Evolutionary conservation across 2,113 vertebrate genomes (phyloP).

Genomic region (Montifringilla adamsi): DNA sequence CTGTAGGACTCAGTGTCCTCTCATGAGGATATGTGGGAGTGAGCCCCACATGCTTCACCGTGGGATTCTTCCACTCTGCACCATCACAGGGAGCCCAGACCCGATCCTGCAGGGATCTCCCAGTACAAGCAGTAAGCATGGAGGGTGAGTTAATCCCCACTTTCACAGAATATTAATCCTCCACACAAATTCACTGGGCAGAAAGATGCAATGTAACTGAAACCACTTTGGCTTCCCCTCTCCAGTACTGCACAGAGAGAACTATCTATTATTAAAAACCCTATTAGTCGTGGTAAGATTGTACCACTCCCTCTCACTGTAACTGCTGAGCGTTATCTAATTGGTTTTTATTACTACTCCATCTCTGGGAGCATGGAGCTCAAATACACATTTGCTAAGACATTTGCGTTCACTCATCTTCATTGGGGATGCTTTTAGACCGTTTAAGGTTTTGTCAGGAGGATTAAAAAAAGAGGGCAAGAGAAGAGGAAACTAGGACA

Average conservation of each 20-base stretch:
- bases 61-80: background rate
- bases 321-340: constrained; percentile 68
- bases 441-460: constrained; percentile 60
- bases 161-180: constrained; percentile 54
- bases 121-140: background rate
- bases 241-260: constrained; percentile 33
- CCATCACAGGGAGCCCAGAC: background rate
- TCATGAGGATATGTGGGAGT: accelerated
- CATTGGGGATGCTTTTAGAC: constrained; percentile 59
- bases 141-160: background rate
- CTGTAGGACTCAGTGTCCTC: background rate
- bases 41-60: background rate
- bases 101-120: background rate
- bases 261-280: constrained; percentile 76
- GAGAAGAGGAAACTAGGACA: background rate
- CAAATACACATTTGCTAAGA: constrained; percentile 65
- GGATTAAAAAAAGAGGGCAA: background rate
- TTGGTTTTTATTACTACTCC: constrained; percentile 73
- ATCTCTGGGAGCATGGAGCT: constrained; percentile 60
- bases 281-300: constrained; percentile 71
- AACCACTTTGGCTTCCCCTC: constrained; percentile 47
- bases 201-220: constrained; percentile 62
- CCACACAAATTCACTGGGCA: constrained; percentile 28
- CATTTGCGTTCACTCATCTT: constrained; percentile 45
- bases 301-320: constrained; percentile 54